Percentiles rank a stretch among this genome's conserved stretches.
Conservation (phyloP, 2,113 vertebrate genomes). For the Tetraodon nigroviridis region DNA sequence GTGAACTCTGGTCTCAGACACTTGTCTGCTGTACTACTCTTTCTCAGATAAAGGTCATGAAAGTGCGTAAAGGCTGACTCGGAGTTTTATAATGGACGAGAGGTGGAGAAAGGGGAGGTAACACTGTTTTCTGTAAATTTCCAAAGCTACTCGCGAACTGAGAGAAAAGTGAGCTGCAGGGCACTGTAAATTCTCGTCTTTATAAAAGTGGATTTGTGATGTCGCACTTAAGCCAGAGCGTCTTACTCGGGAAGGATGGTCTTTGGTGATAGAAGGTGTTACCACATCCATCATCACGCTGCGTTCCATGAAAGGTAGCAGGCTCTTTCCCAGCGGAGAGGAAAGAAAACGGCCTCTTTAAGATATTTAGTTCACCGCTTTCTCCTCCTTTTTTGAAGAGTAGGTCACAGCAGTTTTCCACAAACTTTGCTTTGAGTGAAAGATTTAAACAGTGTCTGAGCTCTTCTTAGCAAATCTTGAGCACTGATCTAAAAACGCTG, state of each 20-base stretch:
- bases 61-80: conserved; percentile 5
- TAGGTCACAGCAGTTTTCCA: conserved; percentile 20
- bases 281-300: conserved; percentile 54
- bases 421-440: neutral
- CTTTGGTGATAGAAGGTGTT: conserved; percentile 35
- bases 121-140: conserved; percentile 12
- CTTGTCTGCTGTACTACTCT: no score
- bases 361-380: conserved; percentile 32
- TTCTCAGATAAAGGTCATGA: neutral
- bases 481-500: no score
- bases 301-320: conserved; percentile 28
- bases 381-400: conserved; percentile 24
- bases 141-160: conserved; percentile 4
- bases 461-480: no score
- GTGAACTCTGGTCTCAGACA: no score
- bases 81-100: neutral
- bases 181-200: conserved; percentile 11
- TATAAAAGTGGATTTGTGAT: conserved; percentile 8
- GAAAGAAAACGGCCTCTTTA: conserved; percentile 1
- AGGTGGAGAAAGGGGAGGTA: neutral
- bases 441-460: no score
- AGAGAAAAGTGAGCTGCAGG: neutral
- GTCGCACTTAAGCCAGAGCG: conserved; percentile 13
- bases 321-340: conserved; percentile 31
- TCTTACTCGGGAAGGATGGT: conserved; percentile 54